Base-by-base conservation (phyloP, 2,888 invertebrate species). In the Eurois occulta region DNA sequence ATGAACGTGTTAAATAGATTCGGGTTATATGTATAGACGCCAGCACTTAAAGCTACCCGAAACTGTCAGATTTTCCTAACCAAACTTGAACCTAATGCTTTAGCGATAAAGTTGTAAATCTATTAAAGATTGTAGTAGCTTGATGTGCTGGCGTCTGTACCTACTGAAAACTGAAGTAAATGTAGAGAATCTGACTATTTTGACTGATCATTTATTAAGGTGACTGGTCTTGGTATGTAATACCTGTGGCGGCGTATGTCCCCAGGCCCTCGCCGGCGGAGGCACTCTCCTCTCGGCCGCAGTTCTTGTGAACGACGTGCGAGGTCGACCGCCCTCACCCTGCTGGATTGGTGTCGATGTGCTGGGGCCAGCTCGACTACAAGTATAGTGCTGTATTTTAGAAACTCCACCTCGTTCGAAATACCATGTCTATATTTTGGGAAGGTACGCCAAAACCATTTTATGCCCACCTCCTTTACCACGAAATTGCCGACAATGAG, bases 231-330 rank as follows among this genome's bases (percentile, higher is more conserved):
- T 16, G 46, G 28, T 81, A 13, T 4, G 28, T 28, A 21, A 21
- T 86, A 94, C 94, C 86, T 94, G 94, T 21, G 94, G 88, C 0
- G 95, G 93, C 0, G 93, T 89, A 16, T 91, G 90, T 0, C 93
- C 93, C 96, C 96, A 96, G 8, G 96, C 96, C 1, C 92, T 80
- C 0, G 95, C 88, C 0, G 95, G 94, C 3, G 93, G 94, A 28
- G 94, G 93, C 5, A 88, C 87, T 52, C 90, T 86, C n/a, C 92
- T 86, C 72, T 92, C 92, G 1, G 86, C 87, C 0, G 87, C 84
- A 0, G 90, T 85, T 0, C 94, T 87, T 4, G 89, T 80, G 84
- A 90, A 86, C 18, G 95, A 93, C 0, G 95, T 95, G 32, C 95
- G 92, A 1, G 96, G 95, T 0, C 96, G 91, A 4, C 71, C 80